Base-by-base conservation (phyloP, 2,888 invertebrate species). In the Diarsia mendica region DNA sequence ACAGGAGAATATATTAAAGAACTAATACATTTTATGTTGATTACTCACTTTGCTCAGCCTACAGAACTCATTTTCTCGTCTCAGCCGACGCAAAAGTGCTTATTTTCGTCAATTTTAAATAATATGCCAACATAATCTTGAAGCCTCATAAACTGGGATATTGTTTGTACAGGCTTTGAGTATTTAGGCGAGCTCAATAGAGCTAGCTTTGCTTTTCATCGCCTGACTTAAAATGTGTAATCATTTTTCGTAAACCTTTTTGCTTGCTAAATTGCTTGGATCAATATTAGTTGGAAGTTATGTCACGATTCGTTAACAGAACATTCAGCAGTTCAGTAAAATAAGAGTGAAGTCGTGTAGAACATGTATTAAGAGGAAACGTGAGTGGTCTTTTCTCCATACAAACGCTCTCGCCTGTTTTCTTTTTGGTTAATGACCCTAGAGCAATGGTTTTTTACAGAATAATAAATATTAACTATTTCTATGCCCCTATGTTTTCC, bases 141-240 rank as follows among this genome's bases (percentile, higher is more conserved):
- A 72, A 75, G 74, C 71, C 51, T 73, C 81, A 76, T 86, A 77
- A 86, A 86, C 72, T 53, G 55, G 64, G 65, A 75, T 85, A 71
- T 77, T 86, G 72, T 81, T 85, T 70, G 68, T 69, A 67, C 48
- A 84, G 75, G 77, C 79, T 77, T 82, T 73, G 68, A 78, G 67
- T 74, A 76, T 72, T 79, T 77, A 75, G 70, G 33, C 69, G 51
- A 70, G 83, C 73, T 70, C 61, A 76, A 75, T 75, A 61, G 49
- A 70, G 76, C 72, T 64, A 75, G 75, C 67, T 60, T 53, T 55
- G 72, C 78, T 70, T 77, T 85, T 80, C 72, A 79, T 71, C 72
- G 64, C 44, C 20, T 53, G 72, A 5, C 73, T 72, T 64, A 68
- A 76, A 76, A 72, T 75, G 67, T 64, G 51, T 82, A 71, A 72